Evolutionary conservation across 1,140 invertebrate species (phyloP).

Genomic region (Drosophila setifemur): DNA sequence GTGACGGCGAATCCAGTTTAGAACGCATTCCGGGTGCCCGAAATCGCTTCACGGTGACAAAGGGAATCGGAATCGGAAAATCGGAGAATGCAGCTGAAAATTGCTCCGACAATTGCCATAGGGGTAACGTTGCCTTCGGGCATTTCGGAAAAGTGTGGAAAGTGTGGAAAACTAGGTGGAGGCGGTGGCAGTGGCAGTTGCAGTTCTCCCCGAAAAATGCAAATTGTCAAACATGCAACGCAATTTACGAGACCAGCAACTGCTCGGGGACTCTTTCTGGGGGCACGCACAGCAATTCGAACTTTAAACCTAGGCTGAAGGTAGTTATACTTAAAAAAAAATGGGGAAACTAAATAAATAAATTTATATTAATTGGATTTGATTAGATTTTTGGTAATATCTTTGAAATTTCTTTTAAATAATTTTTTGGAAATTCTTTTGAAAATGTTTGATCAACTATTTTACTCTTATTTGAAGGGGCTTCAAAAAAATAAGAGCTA

Average conservation of each 20-base stretch:
- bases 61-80: slow-evolving; percentile 7
- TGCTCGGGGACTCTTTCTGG: slow-evolving; percentile 9
- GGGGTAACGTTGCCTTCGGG: not conserved
- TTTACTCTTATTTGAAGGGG: too few species aligned
- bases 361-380: too few species aligned
- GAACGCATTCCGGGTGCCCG: not conserved
- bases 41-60: slow-evolving; percentile 1
- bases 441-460: too few species aligned
- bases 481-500: too few species aligned
- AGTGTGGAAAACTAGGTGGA: not conserved
- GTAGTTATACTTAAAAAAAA: not conserved
- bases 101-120: slow-evolving; percentile 47
- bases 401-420: too few species aligned
- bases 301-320: not conserved
- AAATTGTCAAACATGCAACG: slow-evolving; percentile 70
- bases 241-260: slow-evolving; percentile 43
- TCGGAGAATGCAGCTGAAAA: slow-evolving; percentile 23
- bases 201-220: slow-evolving; percentile 64
- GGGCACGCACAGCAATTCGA: slow-evolving; percentile 29
- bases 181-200: too few species aligned
- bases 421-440: too few species aligned
- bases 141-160: not conserved
- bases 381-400: too few species aligned
- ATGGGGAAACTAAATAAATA: too few species aligned
- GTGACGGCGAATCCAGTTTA: slow-evolving; percentile 1